phyloP scores from a whole-genome alignment of 2,888 invertebrate species.

The Xanthostigma xanthostigma region DNA sequence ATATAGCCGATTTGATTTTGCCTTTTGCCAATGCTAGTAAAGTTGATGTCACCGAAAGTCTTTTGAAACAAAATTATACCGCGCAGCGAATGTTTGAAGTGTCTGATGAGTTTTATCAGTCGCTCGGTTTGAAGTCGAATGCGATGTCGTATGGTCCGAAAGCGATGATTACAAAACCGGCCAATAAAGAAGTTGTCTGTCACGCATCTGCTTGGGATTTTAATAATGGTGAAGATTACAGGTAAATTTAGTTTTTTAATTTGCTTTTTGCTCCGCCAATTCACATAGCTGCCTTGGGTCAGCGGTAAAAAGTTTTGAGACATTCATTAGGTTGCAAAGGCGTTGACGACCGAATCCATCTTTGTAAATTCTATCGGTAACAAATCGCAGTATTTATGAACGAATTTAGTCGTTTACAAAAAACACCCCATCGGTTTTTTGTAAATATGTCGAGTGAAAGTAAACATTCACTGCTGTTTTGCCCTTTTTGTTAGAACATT shows the following conservation, averaged over 20 bases:
- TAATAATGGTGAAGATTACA: constrained; percentile 46
- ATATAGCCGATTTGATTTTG: constrained; percentile 32
- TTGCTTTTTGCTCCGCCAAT: no score
- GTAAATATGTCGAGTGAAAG: no score
- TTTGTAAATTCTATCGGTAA: no score
- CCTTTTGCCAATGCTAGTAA: constrained; percentile 29
- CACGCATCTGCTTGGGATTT: constrained; percentile 58
- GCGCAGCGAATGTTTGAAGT: constrained; percentile 38
- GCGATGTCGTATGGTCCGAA: constrained; percentile 39
- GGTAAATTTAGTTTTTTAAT: constrained; percentile 27
- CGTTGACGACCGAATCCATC: no score
- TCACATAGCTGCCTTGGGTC: no score
- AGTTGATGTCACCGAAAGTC: constrained; percentile 35
- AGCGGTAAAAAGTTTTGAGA: no score
- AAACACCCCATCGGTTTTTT: no score
- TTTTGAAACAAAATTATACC: constrained; percentile 28
- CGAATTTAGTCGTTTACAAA: no score
- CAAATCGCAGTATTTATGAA: no score
- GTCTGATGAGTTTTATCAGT: constrained; percentile 44
- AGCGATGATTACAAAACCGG: constrained; percentile 41
- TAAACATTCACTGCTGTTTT: no score
- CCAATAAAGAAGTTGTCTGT: constrained; percentile 41
- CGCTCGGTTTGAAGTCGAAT: constrained; percentile 43
- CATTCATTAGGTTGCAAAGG: no score
- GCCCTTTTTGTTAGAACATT: no score